Evolutionary conservation across 1,140 invertebrate species (phyloP).

Genomic region (Orussus abietinus): DNA sequence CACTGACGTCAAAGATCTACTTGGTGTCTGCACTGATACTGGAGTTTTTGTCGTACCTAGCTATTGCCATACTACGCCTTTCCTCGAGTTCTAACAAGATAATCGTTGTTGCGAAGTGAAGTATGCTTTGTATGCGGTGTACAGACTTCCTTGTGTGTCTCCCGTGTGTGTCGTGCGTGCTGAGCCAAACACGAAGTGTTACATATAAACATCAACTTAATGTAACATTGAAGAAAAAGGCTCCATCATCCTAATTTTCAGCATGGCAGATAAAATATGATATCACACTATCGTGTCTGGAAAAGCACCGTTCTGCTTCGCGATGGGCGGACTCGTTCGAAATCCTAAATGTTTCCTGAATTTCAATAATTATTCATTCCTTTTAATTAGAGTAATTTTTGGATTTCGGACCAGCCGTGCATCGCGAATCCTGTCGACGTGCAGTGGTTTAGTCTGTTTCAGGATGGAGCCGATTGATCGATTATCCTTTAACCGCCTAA

Average conservation of each 20-base stretch:
- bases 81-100: too few relatives aligned
- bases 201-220: too few relatives aligned
- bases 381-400: too few relatives aligned
- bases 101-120: slow-evolving; percentile 25
- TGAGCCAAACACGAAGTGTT: too few relatives aligned
- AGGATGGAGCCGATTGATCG: slow-evolving; percentile 45
- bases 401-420: slow-evolving; percentile 6
- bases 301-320: too few relatives aligned
- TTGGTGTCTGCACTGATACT: slow-evolving; percentile 46
- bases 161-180: background rate
- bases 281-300: too few relatives aligned
- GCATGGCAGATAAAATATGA: too few relatives aligned
- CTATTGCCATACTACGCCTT: slow-evolving; percentile 45
- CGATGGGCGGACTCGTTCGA: too few relatives aligned
- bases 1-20: slow-evolving; percentile 37
- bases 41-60: slow-evolving; percentile 48
- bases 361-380: too few relatives aligned
- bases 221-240: too few relatives aligned
- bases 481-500: slow-evolving; percentile 16
- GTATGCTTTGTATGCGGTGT: slow-evolving; percentile 45
- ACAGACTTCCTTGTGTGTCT: slow-evolving; percentile 32
- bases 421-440: slow-evolving; percentile 16
- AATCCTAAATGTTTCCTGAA: too few relatives aligned
- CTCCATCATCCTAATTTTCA: too few relatives aligned
- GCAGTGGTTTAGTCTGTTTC: slow-evolving; percentile 46